phyloP scores from a whole-genome alignment of 1,140 invertebrate species.

The Seison nebaliae region DNA sequence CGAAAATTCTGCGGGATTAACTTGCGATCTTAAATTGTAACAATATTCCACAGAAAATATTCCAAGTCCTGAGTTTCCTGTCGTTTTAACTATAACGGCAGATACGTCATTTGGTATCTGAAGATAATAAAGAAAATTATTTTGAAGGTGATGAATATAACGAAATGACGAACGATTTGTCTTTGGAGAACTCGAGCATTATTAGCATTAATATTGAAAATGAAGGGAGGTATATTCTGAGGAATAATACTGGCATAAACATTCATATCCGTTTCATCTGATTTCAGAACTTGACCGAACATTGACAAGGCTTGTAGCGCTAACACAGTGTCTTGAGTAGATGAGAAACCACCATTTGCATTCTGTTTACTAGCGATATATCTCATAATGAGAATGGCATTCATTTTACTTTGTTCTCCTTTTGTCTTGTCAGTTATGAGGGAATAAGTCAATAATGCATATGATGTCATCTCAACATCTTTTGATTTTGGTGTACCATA shows the following conservation, averaged over 20 bases:
- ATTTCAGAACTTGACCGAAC: conserved; percentile 16
- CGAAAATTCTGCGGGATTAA: neutral
- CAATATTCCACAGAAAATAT: too few species aligned
- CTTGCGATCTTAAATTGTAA: neutral
- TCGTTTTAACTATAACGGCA: too few species aligned
- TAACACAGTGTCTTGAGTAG: conserved; percentile 35
- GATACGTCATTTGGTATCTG: conserved; percentile 1
- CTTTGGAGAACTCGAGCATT: conserved; percentile 48
- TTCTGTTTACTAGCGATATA: conserved; percentile 58
- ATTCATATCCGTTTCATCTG: neutral
- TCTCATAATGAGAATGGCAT: conserved; percentile 47
- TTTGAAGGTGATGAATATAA: conserved; percentile 33
- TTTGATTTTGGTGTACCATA: too few species aligned
- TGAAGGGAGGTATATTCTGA: conserved; percentile 14
- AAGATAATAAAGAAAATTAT: conserved; percentile 30
- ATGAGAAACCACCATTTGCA: conserved; percentile 49
- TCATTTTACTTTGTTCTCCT: conserved; percentile 14
- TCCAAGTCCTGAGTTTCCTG: too few species aligned
- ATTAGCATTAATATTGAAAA: conserved; percentile 26
- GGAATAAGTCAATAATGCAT: conserved; percentile 41
- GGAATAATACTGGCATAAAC: neutral
- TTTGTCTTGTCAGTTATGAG: too few species aligned
- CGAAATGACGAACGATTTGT: conserved; percentile 32
- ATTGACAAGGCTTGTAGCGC: conserved; percentile 28
- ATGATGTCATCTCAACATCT: conserved; percentile 62